These are phyloP conservation scores for Drosophila rhopaloa DNA, from an alignment of 1,140 invertebrate genomes.

Conservation along the genomic window DNA sequence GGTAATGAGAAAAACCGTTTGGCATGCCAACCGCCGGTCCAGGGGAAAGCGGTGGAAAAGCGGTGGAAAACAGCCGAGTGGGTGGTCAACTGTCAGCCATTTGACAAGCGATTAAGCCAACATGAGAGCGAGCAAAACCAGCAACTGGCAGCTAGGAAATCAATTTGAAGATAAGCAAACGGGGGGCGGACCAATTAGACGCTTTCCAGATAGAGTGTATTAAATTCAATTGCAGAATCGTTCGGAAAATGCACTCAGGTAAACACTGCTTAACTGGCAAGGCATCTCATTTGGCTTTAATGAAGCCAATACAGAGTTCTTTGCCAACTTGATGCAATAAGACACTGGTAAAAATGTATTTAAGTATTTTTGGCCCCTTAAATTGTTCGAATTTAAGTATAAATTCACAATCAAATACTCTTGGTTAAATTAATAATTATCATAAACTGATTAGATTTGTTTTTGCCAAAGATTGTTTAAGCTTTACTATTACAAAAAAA, in stretches of 20 bases:
- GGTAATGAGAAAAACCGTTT: slow-evolving; percentile 79
- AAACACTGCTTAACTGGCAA: slow-evolving; percentile 1
- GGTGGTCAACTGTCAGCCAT: slow-evolving; percentile 55
- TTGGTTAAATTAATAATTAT: no score
- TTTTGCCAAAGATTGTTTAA: no score
- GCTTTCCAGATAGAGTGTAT: slow-evolving; percentile 6
- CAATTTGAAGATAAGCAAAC: slow-evolving; percentile 28
- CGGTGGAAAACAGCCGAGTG: slow-evolving; percentile 3
- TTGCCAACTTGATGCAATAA: background rate
- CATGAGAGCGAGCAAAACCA: slow-evolving; percentile 11
- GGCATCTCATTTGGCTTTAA: slow-evolving; percentile 20
- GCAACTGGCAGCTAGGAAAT: slow-evolving; percentile 19
- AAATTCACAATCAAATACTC: background rate
- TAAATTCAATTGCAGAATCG: slow-evolving; percentile 44
- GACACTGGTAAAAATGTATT: slow-evolving; percentile 6
- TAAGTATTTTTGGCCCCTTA: no score
- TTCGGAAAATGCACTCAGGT: slow-evolving; percentile 14
- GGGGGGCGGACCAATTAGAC: slow-evolving; percentile 10
- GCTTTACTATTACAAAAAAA: no score
- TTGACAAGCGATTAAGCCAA: slow-evolving; percentile 75
- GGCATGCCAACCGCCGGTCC: slow-evolving; percentile 29
- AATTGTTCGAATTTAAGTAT: no score
- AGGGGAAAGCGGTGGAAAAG: slow-evolving; percentile 8
- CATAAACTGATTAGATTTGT: no score
- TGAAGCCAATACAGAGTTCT: slow-evolving; percentile 10